Conservation (phyloP, 92 coral and sea anemone genomes). For the Meandrina meandrites region DNA sequence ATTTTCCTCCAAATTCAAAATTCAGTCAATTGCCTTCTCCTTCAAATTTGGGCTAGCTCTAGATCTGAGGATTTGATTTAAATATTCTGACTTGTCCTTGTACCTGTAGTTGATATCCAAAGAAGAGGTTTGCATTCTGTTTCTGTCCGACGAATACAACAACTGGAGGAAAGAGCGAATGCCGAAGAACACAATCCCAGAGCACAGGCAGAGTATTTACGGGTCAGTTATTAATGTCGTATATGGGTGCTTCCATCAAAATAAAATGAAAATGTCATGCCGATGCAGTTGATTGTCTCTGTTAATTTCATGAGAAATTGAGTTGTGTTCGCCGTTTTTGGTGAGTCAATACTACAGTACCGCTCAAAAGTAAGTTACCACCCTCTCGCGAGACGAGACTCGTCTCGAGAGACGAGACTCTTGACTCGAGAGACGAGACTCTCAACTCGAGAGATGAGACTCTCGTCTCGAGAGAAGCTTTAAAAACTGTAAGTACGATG, state of each 20-base stretch:
- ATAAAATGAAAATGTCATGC: background rate
- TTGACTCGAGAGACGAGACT: no score
- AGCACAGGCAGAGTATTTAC: constrained; percentile 93
- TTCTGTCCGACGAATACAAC: constrained; percentile 70
- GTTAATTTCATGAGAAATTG: no score
- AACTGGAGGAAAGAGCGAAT: constrained; percentile 92
- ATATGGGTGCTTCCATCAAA: background rate
- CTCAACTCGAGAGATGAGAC: no score
- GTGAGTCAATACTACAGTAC: no score
- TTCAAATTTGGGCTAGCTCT: background rate
- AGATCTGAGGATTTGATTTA: background rate
- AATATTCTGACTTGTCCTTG: no score
- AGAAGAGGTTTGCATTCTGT: constrained; percentile 70
- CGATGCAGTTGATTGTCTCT: no score
- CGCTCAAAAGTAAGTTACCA: no score
- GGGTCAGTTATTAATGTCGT: constrained; percentile 39
- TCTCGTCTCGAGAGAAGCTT: no score
- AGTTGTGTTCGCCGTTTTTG: no score
- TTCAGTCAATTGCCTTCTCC: background rate
- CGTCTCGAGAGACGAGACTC: no score
- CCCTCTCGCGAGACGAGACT: no score
- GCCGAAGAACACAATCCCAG: constrained; percentile 75
- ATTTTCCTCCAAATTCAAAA: background rate
- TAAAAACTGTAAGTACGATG: no score
- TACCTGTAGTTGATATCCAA: constrained; percentile 21